These are phyloP conservation scores for Sisyra nigra DNA, from an alignment of 2,888 invertebrate genomes.

Conservation along the genomic window DNA sequence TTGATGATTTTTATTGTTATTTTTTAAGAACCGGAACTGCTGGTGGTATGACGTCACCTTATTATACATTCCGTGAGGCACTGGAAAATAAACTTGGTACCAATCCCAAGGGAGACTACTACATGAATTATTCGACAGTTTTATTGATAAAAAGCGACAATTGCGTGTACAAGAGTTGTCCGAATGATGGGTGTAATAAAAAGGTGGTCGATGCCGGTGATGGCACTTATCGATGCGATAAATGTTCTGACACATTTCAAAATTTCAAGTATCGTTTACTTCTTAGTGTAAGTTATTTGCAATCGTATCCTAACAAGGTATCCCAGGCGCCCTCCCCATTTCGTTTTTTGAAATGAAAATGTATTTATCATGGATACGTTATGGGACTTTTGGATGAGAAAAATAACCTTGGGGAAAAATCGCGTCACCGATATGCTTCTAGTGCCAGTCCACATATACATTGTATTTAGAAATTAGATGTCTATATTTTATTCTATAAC, in stretches of 20 bases:
- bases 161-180: conserved; percentile 83
- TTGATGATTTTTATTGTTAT: not conserved
- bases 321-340: too few relatives aligned
- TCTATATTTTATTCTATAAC: too few relatives aligned
- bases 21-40: conserved; percentile 25
- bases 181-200: conserved; percentile 80
- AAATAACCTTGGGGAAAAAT: too few relatives aligned
- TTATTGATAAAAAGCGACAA: conserved; percentile 68
- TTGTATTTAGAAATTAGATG: too few relatives aligned
- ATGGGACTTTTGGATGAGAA: too few relatives aligned
- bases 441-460: too few relatives aligned
- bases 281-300: conserved; percentile 44
- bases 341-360: too few relatives aligned
- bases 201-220: conserved; percentile 82
- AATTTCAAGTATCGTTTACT: conserved; percentile 78
- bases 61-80: conserved; percentile 63
- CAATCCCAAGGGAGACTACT: conserved; percentile 70
- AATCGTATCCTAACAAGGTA: too few relatives aligned
- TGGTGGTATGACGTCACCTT: conserved; percentile 38
- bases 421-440: too few relatives aligned
- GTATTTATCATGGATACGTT: too few relatives aligned
- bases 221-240: conserved; percentile 85
- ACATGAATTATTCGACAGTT: conserved; percentile 60
- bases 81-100: conserved; percentile 51
- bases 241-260: conserved; percentile 72